Conservation (phyloP, 1,140 invertebrate species). For the Hesperophylax magnus region DNA sequence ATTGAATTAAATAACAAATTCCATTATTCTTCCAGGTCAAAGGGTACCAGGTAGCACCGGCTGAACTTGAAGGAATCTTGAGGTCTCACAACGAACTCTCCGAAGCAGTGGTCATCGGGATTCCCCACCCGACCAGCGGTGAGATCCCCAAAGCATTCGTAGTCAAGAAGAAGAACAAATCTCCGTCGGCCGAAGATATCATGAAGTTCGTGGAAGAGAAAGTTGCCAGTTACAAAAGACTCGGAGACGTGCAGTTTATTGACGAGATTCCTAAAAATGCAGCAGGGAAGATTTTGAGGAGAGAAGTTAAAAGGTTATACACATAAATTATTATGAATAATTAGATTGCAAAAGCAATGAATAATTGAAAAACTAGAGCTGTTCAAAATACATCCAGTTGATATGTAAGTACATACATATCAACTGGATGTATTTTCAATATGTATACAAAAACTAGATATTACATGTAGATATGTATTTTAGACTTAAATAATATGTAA, state of each 20-base stretch:
- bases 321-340: too few relatives aligned
- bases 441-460: too few relatives aligned
- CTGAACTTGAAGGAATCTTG: conserved; percentile 88
- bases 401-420: too few relatives aligned
- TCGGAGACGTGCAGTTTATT: conserved; percentile 79
- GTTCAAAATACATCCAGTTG: too few relatives aligned
- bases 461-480: too few relatives aligned
- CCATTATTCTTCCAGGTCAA: conserved; percentile 66
- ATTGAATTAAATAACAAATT: neutral
- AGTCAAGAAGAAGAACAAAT: conserved; percentile 66
- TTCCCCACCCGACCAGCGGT: conserved; percentile 79
- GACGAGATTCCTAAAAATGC: conserved; percentile 81
- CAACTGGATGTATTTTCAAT: too few relatives aligned
- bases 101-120: conserved; percentile 88
- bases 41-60: conserved; percentile 87
- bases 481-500: too few relatives aligned
- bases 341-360: too few relatives aligned
- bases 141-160: conserved; percentile 85
- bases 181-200: conserved; percentile 68
- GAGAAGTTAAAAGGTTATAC: conserved; percentile 64
- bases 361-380: too few relatives aligned
- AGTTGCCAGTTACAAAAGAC: conserved; percentile 78
- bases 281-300: conserved; percentile 82
- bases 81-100: conserved; percentile 80
- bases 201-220: conserved; percentile 74